Evolutionary conservation across 2,888 invertebrate species (phyloP).

Genomic region (Oscheius sp.): DNA sequence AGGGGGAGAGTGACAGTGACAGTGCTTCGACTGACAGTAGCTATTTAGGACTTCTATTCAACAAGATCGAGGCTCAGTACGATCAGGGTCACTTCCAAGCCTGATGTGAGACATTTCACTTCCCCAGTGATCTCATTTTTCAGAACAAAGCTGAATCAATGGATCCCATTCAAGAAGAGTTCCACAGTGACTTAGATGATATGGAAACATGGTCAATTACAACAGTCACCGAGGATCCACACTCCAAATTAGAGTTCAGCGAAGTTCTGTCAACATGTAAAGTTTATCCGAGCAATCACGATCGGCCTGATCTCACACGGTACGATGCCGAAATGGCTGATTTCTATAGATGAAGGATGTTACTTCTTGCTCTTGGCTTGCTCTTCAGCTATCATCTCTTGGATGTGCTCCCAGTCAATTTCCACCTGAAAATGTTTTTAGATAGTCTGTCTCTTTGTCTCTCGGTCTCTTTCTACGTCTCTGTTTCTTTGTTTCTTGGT

Average conservation of each 20-base stretch:
- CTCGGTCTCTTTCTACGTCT: too few relatives aligned
- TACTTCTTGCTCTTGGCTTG: conserved; percentile 21
- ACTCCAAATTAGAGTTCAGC: conserved; percentile 13
- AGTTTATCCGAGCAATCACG: conserved; percentile 13
- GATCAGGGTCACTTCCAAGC: neutral
- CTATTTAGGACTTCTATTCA: conserved; percentile 11
- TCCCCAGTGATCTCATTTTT: too few relatives aligned
- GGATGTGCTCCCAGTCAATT: conserved; percentile 76
- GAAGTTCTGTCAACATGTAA: neutral
- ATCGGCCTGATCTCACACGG: neutral
- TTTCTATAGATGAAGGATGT: conserved; percentile 13
- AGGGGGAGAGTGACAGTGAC: too few relatives aligned
- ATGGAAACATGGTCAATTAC: conserved; percentile 15
- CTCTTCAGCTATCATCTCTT: conserved; percentile 74
- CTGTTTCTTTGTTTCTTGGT: too few relatives aligned
- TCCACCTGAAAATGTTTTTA: conserved; percentile 72
- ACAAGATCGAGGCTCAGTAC: conserved; percentile 2
- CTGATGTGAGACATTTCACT: neutral
- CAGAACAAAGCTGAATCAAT: neutral
- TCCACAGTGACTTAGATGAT: neutral
- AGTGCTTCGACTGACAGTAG: too few relatives aligned
- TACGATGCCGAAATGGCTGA: conserved; percentile 22
- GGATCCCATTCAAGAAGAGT: conserved; percentile 11
- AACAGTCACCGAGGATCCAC: neutral
- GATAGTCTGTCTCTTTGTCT: too few relatives aligned